Percentiles rank a stretch among this genome's conserved stretches.
Evolutionary conservation across 2,113 vertebrate genomes (phyloP).

Genomic region (Pagrus major): DNA sequence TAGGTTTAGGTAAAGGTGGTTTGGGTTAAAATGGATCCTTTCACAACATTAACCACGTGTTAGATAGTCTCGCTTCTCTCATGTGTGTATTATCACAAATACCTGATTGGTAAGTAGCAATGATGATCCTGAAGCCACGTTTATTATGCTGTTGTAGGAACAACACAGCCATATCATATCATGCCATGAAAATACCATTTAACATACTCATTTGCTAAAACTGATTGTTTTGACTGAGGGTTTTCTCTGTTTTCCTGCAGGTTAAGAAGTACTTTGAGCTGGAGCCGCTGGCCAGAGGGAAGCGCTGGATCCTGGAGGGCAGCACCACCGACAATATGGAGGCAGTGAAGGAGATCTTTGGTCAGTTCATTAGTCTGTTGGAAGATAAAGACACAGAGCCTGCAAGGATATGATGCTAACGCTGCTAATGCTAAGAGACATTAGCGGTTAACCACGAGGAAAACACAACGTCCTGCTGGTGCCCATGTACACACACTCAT

Average conservation of each 20-base stretch:
- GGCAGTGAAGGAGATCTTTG: constrained; percentile 93
- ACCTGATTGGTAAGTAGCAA: too few relatives aligned
- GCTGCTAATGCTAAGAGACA: constrained; percentile 60
- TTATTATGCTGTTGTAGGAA: too few relatives aligned
- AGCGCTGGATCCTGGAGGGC: constrained; percentile 96
- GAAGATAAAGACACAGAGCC: constrained; percentile 94
- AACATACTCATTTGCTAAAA: too few relatives aligned
- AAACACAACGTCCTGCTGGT: constrained; percentile 39
- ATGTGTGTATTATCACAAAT: too few relatives aligned
- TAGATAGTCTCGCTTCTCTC: too few relatives aligned
- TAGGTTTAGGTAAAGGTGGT: too few relatives aligned
- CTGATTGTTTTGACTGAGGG: constrained; percentile 7
- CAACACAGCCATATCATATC: too few relatives aligned
- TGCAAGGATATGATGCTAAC: constrained; percentile 89
- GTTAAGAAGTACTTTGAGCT: constrained; percentile 99
- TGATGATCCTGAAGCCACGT: too few relatives aligned
- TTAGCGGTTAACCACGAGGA: constrained; percentile 44
- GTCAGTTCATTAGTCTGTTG: constrained; percentile 92
- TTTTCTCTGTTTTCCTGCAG: constrained; percentile 74
- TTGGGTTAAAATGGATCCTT: too few relatives aligned
- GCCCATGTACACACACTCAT: constrained; percentile 46
- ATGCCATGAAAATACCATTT: too few relatives aligned
- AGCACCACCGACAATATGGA: constrained; percentile 92
- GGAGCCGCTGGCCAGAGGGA: constrained; percentile 95
- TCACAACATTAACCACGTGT: too few relatives aligned